Evolutionary conservation across 2,797 vertebrate genomes (phyloP).

Genomic region (Sus cebifrons): DNA sequence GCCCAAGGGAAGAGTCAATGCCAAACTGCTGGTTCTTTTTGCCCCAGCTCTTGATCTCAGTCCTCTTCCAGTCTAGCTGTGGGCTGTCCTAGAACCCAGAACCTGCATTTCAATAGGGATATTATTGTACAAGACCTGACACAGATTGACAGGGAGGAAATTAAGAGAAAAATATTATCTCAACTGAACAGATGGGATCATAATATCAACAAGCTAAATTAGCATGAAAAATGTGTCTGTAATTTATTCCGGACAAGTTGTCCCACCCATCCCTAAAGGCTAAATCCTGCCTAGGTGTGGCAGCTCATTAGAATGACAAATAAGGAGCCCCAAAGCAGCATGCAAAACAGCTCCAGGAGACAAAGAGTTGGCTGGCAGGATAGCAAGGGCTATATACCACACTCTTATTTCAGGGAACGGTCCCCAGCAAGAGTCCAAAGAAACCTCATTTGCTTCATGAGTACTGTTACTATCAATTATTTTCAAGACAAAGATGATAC

Average conservation of each 20-base stretch:
- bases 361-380: neutral
- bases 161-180: neutral
- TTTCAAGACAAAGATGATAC: constrained; percentile 41
- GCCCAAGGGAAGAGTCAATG: neutral
- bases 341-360: neutral
- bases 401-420: constrained; percentile 8
- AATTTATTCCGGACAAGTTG: constrained; percentile 9
- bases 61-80: neutral
- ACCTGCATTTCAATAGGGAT: constrained; percentile 19
- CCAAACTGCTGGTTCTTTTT: neutral
- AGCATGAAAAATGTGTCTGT: constrained; percentile 21
- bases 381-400: neutral
- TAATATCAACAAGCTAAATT: neutral
- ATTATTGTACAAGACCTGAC: neutral
- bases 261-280: neutral
- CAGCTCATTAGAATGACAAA: constrained; percentile 21
- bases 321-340: neutral
- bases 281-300: neutral
- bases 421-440: neutral
- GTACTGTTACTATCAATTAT: neutral
- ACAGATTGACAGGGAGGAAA: neutral
- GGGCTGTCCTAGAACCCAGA: neutral
- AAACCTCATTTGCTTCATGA: neutral
- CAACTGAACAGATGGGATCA: constrained; percentile 38
- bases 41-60: neutral